Percentiles rank a stretch among this genome's conserved stretches.
Evolutionary conservation across 2,113 vertebrate genomes (phyloP).

Genomic region (Ctenodactylus gundi): DNA sequence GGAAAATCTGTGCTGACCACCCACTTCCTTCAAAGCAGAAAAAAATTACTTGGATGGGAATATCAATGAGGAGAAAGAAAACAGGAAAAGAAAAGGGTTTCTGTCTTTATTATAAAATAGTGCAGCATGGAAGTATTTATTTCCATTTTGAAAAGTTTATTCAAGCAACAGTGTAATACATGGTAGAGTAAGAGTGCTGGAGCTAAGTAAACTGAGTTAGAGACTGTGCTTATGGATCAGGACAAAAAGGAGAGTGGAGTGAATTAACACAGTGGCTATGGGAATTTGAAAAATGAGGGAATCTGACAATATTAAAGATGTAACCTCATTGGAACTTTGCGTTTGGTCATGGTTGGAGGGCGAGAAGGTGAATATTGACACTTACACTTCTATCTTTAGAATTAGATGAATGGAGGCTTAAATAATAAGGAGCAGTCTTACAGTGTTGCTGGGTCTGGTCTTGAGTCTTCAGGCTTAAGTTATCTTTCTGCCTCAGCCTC

Average conservation of each 20-base stretch:
- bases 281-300: neutral
- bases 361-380: neutral
- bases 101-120: neutral
- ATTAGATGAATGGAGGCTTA: neutral
- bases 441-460: too few relatives aligned
- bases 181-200: neutral
- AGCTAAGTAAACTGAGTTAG: neutral
- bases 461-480: too few relatives aligned
- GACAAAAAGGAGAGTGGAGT: neutral
- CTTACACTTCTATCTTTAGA: neutral
- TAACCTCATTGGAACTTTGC: neutral
- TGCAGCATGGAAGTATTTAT: neutral
- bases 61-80: neutral
- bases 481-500: too few relatives aligned
- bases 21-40: neutral
- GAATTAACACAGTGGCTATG: neutral
- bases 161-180: neutral
- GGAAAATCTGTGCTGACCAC: conserved; percentile 3
- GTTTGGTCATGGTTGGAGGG: neutral
- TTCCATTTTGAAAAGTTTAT: neutral
- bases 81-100: neutral
- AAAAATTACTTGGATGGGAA: neutral
- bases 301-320: neutral
- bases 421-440: too few relatives aligned
- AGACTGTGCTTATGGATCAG: neutral